Evolutionary conservation across 2,797 vertebrate genomes (phyloP).

Genomic region (Sandelia bainsii): DNA sequence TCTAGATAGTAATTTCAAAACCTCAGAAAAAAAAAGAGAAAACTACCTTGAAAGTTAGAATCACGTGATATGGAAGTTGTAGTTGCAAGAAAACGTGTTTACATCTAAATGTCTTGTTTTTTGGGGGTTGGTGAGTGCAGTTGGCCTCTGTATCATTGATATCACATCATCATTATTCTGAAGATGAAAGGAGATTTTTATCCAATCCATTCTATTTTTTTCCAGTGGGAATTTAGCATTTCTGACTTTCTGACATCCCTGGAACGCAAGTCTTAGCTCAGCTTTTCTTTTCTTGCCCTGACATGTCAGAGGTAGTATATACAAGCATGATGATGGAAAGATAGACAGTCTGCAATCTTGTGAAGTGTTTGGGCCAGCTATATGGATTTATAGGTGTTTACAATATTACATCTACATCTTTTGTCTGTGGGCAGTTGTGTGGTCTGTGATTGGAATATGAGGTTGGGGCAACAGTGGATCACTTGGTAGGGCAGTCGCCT

Average conservation of each 20-base stretch:
- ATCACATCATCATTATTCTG: neutral
- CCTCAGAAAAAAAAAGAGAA: too few species aligned
- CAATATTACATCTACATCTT: slow-evolving; percentile 19
- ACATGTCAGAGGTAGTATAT: slow-evolving; percentile 32
- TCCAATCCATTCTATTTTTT: neutral
- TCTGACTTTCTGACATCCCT: slow-evolving; percentile 40
- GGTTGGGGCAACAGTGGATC: neutral
- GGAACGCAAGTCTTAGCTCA: slow-evolving; percentile 28
- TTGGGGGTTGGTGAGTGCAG: neutral
- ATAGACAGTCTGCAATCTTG: slow-evolving; percentile 41
- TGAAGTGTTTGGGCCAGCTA: slow-evolving; percentile 50
- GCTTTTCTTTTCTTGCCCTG: slow-evolving; percentile 22
- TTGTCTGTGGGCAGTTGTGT: slow-evolving; percentile 32
- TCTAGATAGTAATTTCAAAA: neutral
- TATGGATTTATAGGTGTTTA: slow-evolving; percentile 22
- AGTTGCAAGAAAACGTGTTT: too few species aligned
- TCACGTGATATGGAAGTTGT: too few species aligned
- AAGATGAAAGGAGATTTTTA: neutral
- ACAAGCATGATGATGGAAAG: slow-evolving; percentile 22
- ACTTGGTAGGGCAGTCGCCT: too few species aligned
- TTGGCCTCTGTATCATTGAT: neutral
- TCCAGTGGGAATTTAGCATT: slow-evolving; percentile 38
- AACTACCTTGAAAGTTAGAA: too few species aligned
- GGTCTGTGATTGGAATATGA: slow-evolving; percentile 21
- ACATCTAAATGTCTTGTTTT: too few species aligned